These are phyloP conservation scores for Drosophila nr. fundita DNA, from an alignment of 2,888 invertebrate species.

Conservation along the genomic window DNA sequence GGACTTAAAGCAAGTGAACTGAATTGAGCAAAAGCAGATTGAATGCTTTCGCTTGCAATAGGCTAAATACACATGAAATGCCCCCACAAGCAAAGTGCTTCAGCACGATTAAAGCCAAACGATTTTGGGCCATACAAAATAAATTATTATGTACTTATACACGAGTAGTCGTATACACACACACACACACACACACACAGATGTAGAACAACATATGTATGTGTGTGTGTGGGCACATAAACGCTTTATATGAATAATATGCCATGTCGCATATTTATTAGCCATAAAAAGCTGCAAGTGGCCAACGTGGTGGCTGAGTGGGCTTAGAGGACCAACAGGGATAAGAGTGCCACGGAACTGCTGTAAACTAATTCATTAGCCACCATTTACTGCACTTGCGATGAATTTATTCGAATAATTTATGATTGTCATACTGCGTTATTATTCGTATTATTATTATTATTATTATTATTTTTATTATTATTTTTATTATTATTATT, in stretches of 20 bases:
- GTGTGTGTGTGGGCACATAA: constrained; percentile 14
- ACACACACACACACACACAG: no score
- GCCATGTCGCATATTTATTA: constrained; percentile 35
- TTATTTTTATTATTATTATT: constrained; percentile 1
- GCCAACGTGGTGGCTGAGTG: neutral
- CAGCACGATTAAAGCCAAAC: constrained; percentile 12
- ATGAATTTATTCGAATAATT: constrained; percentile 27
- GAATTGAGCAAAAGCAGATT: constrained; percentile 16
- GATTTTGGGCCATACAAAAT: constrained; percentile 5
- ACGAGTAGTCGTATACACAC: neutral
- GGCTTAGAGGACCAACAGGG: neutral
- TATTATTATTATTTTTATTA: constrained; percentile 15
- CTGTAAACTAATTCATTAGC: constrained; percentile 61
- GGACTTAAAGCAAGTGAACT: constrained; percentile 19
- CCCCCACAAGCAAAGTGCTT: constrained; percentile 1
- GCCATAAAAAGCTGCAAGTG: constrained; percentile 38
- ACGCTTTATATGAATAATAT: constrained; percentile 34
- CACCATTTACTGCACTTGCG: constrained; percentile 58
- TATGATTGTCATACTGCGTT: neutral
- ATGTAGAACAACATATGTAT: neutral
- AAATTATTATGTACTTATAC: neutral
- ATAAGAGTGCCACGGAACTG: neutral
- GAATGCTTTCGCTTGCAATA: constrained; percentile 12
- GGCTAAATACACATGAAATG: constrained; percentile 9
- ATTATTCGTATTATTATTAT: constrained; percentile 1